A percentile compares a stretch with the other conserved stretches of the same genome.
phyloP scores from a whole-genome alignment of 2,888 invertebrate species.

The Sarcophaga rosellei region DNA sequence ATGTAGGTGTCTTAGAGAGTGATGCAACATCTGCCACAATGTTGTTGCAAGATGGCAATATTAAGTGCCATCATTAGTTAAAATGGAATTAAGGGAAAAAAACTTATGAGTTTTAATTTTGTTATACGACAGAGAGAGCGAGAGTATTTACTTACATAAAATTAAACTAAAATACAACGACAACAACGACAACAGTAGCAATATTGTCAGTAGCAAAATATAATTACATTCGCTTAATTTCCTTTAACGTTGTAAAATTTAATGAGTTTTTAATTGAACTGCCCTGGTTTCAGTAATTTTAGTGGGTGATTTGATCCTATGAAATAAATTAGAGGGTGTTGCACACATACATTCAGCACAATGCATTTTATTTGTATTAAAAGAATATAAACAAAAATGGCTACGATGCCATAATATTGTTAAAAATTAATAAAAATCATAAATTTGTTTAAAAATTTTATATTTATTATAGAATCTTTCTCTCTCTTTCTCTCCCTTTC shows the following conservation, averaged over 20 bases:
- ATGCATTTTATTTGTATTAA: too few relatives aligned
- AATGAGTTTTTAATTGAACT: constrained; percentile 66
- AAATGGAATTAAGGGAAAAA: constrained; percentile 64
- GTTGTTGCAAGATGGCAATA: constrained; percentile 65
- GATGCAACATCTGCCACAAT: constrained; percentile 62
- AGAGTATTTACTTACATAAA: constrained; percentile 53
- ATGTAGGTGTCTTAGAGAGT: constrained; percentile 48
- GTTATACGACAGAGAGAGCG: constrained; percentile 25
- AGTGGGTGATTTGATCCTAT: background rate
- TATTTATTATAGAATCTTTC: too few relatives aligned
- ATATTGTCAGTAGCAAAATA: constrained; percentile 1
- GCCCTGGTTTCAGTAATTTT: background rate
- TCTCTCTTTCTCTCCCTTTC: too few relatives aligned
- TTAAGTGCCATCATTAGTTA: constrained; percentile 69
- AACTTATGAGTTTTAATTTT: constrained; percentile 69
- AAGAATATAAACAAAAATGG: too few relatives aligned
- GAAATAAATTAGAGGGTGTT: constrained; percentile 9
- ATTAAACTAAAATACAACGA: background rate
- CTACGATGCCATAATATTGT: too few relatives aligned
- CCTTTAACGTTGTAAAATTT: constrained; percentile 41
- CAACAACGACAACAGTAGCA: too few relatives aligned
- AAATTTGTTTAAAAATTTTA: too few relatives aligned
- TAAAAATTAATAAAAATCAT: too few relatives aligned
- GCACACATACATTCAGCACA: constrained; percentile 11
- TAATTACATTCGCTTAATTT: constrained; percentile 52